Evolutionary conservation across 2,888 invertebrate species (phyloP), one percentile per base, ranked within the genome.

Genomic region (Psococerastis gibbosa): DNA sequence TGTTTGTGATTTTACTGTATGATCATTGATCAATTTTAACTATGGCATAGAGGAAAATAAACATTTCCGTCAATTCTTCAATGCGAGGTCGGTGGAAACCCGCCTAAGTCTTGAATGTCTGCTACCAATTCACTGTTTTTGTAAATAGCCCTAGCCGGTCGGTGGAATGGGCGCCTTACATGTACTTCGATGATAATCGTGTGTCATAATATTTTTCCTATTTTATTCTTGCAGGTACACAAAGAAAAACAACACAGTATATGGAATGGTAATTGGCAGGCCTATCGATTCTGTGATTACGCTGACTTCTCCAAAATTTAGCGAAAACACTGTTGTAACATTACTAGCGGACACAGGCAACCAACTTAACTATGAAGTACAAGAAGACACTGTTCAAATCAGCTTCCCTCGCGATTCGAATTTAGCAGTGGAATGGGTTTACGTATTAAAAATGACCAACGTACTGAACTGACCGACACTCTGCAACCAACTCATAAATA

Each of bases 251-350:
- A 49, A 32, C 55, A 61, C 11, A 54, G 59, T 84, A 11, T 88
- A 78, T 58, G 83, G 78, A 0, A 71, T 73, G 38, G 60, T 75
- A 15, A 60, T 85, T 27, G 57, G 68, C 2, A 87, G 85, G 80
- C 84, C 85, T 0, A 55, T 59, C 18, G 59, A 67, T 34, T 67
- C 68, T 47, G 55, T 63, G 15, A 58, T 81, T 8, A 50, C 59
- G 16, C 59, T 78, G 6, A 66, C 64, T 48, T 60, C 68, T 1
- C 55, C 65, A 2, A 55, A 57, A 35, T 56, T 51, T 9, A 31
- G 18, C 11, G 2, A 22, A 8, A 9, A 43, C 9, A 43, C 45
- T n/a, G 18, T 23, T 4, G 20, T 17, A 18, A 20, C 20, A 6
- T 18, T 38, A 20, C 17, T 38, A 18, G 20, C 20, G 5, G 17